Percentiles rank a stretch among this genome's conserved stretches.
Conservation (phyloP, 2,797 vertebrate species). For the Columba guinea region DNA sequence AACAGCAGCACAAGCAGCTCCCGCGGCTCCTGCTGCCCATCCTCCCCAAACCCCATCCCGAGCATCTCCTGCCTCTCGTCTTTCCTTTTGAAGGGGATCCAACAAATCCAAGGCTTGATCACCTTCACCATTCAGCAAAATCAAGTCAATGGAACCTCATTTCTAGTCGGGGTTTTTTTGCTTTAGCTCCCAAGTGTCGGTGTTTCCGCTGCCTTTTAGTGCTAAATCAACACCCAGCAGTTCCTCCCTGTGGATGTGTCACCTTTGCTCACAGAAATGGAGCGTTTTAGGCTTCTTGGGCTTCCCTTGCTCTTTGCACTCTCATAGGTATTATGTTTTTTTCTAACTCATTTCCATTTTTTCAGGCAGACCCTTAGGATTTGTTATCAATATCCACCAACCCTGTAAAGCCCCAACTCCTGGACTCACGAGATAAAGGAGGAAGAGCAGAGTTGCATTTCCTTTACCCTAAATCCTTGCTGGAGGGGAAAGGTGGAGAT, state of each 20-base stretch:
- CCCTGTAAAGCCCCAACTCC: neutral
- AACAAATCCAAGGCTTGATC: neutral
- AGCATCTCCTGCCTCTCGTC: neutral
- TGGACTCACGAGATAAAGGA: fast-evolving
- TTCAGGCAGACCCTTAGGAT: neutral
- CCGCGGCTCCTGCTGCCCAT: fast-evolving
- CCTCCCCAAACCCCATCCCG: neutral
- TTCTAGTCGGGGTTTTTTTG: neutral
- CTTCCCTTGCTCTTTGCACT: fast-evolving
- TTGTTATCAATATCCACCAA: fast-evolving
- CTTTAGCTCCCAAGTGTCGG: neutral
- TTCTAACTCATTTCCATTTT: neutral
- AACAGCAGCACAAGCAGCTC: neutral
- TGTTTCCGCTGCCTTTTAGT: neutral
- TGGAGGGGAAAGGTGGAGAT: neutral
- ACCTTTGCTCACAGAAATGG: fast-evolving
- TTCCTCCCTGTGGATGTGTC: fast-evolving
- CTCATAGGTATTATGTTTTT: neutral
- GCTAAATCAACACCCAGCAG: neutral
- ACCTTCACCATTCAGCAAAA: neutral
- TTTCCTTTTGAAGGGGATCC: neutral
- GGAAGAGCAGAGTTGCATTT: fast-evolving
- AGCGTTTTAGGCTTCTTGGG: fast-evolving
- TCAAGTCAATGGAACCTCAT: neutral
- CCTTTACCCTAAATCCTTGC: neutral